Base-by-base conservation (phyloP, 2,113 vertebrate species). In the Poecilia latipinna region DNA sequence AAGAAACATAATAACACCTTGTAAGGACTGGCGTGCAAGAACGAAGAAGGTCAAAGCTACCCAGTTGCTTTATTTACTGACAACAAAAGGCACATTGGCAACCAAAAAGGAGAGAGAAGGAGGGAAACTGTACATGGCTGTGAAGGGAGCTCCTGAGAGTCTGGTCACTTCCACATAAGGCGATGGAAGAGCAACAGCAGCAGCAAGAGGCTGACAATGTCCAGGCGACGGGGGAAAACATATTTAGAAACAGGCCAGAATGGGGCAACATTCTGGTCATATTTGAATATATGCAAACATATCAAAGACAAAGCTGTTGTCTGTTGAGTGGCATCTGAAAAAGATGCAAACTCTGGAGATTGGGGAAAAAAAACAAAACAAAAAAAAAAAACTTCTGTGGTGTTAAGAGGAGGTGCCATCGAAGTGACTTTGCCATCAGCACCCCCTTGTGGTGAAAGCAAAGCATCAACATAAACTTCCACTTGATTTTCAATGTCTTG, bases 121-220 rank as follows among this genome's bases (percentile, higher is more conserved):
- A 65, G 61, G 42, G 11, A 65, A 72, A 37, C n/a, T 71, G 42
- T 80, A 84, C 74, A 65, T 76, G 86, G 71, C 60, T 82, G 83
- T 85, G 74, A 66, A 84, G 78, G 57, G 83, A 88, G 87, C 72
- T 79, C 68, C 79, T 78, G 75, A 74, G 82, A 84, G 87, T 83
- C 74, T 68, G 78, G 75, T 82, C 83, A 85, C 86, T 93, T 91
- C 91, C 91, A 91, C 91, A 93, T 92, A 93, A 93, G 91, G 91
- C n/a, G 76, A 91, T 90, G 75, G 91, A 86, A 87, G 75, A 28
- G 5, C 68, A 73, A 15, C 70, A 65, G 76, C 65, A 65, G 76
- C 65, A 68, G 69, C 35, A 62, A 86, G 82, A 86, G 82, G 75
- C 81, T 90, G 88, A 92, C 84, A 87, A 72, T 86, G 82, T 84